Evolutionary conservation across 2,797 vertebrate genomes (phyloP).

Genomic region (Neomorphus geoffroyi): DNA sequence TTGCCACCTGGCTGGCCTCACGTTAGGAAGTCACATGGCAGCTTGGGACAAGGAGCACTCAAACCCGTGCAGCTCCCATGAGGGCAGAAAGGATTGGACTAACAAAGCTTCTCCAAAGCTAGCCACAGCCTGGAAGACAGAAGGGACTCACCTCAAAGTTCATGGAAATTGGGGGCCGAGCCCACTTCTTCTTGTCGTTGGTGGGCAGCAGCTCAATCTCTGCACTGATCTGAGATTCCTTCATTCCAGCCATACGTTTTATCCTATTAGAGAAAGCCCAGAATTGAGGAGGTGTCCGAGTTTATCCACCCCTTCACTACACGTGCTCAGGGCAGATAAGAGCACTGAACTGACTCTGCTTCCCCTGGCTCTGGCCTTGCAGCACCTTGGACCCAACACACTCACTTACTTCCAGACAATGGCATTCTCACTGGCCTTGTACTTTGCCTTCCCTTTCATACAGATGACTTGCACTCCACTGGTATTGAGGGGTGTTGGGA

Average conservation of each 20-base stretch:
- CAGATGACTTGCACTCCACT: conserved; percentile 99
- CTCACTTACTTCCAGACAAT: conserved; percentile 98
- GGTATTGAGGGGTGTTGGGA: conserved; percentile 96
- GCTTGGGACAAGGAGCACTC: neutral
- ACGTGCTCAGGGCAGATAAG: fast-evolving
- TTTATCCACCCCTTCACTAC: neutral
- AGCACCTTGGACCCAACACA: neutral
- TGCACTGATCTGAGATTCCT: conserved; percentile 98
- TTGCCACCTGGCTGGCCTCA: neutral
- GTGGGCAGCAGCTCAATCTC: conserved; percentile 97
- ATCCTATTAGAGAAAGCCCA: conserved; percentile 80
- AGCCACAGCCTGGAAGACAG: neutral
- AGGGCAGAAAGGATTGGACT: neutral
- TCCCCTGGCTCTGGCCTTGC: neutral
- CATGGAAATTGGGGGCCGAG: conserved; percentile 98
- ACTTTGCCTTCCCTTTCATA: conserved; percentile 99
- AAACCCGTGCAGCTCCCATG: neutral
- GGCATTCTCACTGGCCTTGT: conserved; percentile 99
- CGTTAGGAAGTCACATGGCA: neutral
- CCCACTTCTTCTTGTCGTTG: conserved; percentile 99
- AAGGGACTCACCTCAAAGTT: conserved; percentile 92
- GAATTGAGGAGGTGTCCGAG: neutral
- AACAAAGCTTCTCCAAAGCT: neutral
- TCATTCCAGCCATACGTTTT: conserved; percentile 99
- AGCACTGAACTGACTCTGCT: neutral